Evolutionary conservation across 2,797 vertebrate genomes (phyloP), one percentile per base, ranked within the genome.

Genomic region (Acridotheres tristis): DNA sequence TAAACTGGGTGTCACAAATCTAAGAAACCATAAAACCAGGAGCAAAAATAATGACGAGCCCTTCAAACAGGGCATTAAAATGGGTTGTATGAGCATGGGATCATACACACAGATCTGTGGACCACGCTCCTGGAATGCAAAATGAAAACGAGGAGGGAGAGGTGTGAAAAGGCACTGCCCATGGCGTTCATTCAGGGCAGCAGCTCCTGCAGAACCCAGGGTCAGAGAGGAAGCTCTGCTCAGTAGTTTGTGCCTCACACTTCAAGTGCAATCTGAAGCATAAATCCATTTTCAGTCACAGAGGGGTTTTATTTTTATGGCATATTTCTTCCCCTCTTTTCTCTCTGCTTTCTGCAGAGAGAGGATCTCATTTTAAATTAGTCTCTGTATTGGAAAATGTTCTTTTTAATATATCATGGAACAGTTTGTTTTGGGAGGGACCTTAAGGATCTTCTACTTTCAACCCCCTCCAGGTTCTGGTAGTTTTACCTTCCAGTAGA

Each of bases 381-480:
- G 3, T 17, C 15, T 43, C n/a, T 50, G 6, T 8, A 13, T 54
- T 55, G 27, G 8, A 76, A 50, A 92, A 48, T 16, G 55, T 4
- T 9, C 7, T 5, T 66, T 54, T 58, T 26, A 32, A 29, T 36
- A 17, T 21, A 54, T 8, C 27, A 50, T 4, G 34, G 18, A 77
- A 17, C 9, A 5, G 4, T 20, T 76, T 67, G 4, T 15, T 38
- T 69, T 47, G 18, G 21, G 63, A 75, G 15, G 4, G 2, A 34
- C 22, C 8, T 57, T 30, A 59, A 63, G 45, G 21, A 68, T 17
- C 27, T 47, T 18, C 7, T 19, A 40, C 4, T 45, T 67, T 26
- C 48, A 63, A 1, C 1, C 0, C 3, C 25, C 22, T 20, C 7
- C 0, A 0, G 7, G 10, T 25, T 16, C 68, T 2, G 3, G 23